Percentiles rank a stretch among this genome's conserved stretches.
Conservation (phyloP, 2,113 vertebrate genomes). For the Crotalus horridus region DNA sequence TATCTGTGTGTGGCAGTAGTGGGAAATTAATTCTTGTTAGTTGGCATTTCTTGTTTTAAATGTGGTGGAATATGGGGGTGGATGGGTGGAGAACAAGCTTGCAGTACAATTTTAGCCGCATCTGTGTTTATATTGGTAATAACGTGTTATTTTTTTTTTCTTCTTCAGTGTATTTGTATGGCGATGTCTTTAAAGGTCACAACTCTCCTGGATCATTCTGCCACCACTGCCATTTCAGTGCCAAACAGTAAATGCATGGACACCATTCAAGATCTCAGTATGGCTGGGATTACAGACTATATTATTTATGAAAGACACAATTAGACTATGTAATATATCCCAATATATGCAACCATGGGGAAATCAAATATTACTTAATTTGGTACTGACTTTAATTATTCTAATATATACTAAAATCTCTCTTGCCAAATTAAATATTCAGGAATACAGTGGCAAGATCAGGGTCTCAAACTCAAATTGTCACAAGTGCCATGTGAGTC, state of each 20-base stretch:
- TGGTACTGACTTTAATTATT: neutral
- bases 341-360: neutral
- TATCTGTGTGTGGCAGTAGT: neutral
- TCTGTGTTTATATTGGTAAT: neutral
- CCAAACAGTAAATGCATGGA: neutral
- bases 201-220: neutral
- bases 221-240: neutral
- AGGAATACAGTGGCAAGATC: constrained; percentile 26
- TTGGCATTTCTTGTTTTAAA: neutral
- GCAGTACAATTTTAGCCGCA: neutral
- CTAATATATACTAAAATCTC: constrained; percentile 27
- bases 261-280: neutral
- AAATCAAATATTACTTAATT: constrained; percentile 39
- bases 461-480: neutral
- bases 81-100: neutral
- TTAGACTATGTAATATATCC: neutral
- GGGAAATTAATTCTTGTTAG: neutral
- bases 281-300: neutral
- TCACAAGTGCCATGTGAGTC: neutral
- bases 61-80: neutral
- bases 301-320: neutral
- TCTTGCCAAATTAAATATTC: constrained; percentile 41
- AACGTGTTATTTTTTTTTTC: neutral
- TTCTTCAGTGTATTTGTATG: constrained; percentile 82
- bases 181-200: constrained; percentile 75